Evolutionary conservation across 2,113 vertebrate genomes (phyloP).

Genomic region (Corvus cornix): DNA sequence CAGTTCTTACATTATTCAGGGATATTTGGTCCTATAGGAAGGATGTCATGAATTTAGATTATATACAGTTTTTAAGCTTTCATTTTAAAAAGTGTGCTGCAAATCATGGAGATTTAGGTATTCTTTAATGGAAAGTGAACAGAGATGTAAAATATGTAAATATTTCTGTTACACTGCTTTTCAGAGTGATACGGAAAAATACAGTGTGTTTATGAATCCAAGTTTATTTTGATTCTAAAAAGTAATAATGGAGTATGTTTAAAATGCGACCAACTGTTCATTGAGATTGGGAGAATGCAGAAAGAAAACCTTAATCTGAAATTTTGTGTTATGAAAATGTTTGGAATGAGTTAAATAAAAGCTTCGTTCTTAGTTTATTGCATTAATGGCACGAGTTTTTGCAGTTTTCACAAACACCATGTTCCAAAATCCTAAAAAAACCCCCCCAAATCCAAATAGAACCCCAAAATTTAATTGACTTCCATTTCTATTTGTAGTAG

Average conservation of each 20-base stretch:
- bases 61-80: background rate
- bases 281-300: background rate
- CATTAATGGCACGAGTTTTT: background rate
- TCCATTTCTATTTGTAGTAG: background rate
- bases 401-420: background rate
- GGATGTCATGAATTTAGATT: constrained; percentile 37
- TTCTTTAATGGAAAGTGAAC: background rate
- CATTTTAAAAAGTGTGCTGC: background rate
- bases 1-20: constrained; percentile 56
- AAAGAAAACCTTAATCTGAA: background rate
- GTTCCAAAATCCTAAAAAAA: background rate
- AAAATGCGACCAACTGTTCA: background rate
- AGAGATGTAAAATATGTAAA: background rate
- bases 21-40: constrained; percentile 24
- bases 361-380: background rate
- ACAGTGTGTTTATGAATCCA: background rate
- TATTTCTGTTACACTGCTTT: background rate
- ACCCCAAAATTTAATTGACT: background rate
- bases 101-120: background rate
- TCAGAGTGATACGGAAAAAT: background rate
- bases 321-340: background rate
- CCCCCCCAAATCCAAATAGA: background rate
- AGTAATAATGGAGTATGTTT: background rate
- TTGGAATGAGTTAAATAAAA: background rate
- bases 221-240: background rate